These are phyloP conservation scores for Labroides dimidiatus DNA, from an alignment of 2,797 vertebrate genomes.

Conservation along the genomic window DNA sequence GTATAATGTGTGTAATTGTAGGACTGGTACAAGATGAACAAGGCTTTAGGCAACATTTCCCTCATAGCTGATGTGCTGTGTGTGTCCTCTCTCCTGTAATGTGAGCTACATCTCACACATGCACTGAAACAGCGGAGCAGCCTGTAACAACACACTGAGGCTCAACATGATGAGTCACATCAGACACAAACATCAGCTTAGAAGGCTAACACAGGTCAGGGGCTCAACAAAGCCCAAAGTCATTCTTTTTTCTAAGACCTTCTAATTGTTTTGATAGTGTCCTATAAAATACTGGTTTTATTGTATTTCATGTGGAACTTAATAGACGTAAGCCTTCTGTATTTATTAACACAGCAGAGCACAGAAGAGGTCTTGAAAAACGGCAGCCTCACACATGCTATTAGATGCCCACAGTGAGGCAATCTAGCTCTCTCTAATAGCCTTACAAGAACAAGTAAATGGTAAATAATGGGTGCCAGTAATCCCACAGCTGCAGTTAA, in stretches of 20 bases:
- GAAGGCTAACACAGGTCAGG: conserved; percentile 3
- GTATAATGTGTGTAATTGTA: conserved; percentile 26
- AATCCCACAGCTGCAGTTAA: conserved; percentile 67
- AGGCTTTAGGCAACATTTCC: conserved; percentile 70
- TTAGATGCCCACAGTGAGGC: conserved; percentile 7
- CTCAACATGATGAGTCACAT: conserved; percentile 31
- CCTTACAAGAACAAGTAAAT: conserved; percentile 33
- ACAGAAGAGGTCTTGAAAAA: not conserved
- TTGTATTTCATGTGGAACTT: not conserved
- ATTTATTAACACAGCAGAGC: not conserved
- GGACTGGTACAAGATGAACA: conserved; percentile 42
- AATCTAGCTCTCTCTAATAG: not conserved
- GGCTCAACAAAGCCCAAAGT: not conserved
- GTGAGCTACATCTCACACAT: conserved; percentile 53
- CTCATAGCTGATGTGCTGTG: conserved; percentile 74
- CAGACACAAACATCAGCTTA: conserved; percentile 18
- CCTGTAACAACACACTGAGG: conserved; percentile 27
- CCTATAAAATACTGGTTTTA: not conserved
- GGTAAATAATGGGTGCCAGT: conserved; percentile 38
- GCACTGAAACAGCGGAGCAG: conserved; percentile 24
- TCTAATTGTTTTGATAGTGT: not conserved
- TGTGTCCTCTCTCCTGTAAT: conserved; percentile 74
- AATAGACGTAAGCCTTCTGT: not conserved
- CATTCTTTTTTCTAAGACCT: not conserved
- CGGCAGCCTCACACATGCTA: not conserved